A percentile compares a stretch with the other conserved stretches of the same genome.
These are phyloP conservation scores for Drosophila arizonae DNA, from an alignment of 1,140 invertebrate species.

Conservation along the genomic window DNA sequence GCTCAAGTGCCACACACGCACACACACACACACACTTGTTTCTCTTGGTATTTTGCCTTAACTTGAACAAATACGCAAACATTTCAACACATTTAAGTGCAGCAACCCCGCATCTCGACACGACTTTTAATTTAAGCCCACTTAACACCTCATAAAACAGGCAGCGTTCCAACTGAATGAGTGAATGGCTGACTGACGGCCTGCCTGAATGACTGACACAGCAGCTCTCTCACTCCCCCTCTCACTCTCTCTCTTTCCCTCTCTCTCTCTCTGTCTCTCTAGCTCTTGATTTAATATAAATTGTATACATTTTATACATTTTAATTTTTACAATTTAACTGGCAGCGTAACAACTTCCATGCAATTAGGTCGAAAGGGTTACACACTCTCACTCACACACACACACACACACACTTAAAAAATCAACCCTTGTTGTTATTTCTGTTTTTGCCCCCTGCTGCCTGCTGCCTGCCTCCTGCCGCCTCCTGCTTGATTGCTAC, in stretches of 20 bases:
- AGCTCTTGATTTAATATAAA: slow-evolving; percentile 59
- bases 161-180: slow-evolving; percentile 48
- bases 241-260: not conserved
- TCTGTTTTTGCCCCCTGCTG: slow-evolving; percentile 10
- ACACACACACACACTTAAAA: not conserved
- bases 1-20: slow-evolving; percentile 31
- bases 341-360: slow-evolving; percentile 70
- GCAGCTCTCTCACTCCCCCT: not conserved
- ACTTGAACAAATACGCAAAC: slow-evolving; percentile 77
- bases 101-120: slow-evolving; percentile 23
- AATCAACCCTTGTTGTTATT: slow-evolving; percentile 46
- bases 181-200: slow-evolving; percentile 50
- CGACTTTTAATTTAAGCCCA: slow-evolving; percentile 78
- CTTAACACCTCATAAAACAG: slow-evolving; percentile 80
- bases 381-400: slow-evolving; percentile 13
- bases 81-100: slow-evolving; percentile 68
- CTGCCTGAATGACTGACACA: slow-evolving; percentile 54
- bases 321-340: slow-evolving; percentile 78
- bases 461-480: slow-evolving; percentile 30
- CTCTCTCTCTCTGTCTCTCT: not conserved
- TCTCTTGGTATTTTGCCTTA: slow-evolving; percentile 56
- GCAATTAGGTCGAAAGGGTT: slow-evolving; percentile 79
- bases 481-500: slow-evolving; percentile 73
- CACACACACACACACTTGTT: slow-evolving; percentile 32
- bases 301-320: slow-evolving; percentile 78